Conservation (phyloP, 2,888 invertebrate species). For the Diarsia brunnea region DNA sequence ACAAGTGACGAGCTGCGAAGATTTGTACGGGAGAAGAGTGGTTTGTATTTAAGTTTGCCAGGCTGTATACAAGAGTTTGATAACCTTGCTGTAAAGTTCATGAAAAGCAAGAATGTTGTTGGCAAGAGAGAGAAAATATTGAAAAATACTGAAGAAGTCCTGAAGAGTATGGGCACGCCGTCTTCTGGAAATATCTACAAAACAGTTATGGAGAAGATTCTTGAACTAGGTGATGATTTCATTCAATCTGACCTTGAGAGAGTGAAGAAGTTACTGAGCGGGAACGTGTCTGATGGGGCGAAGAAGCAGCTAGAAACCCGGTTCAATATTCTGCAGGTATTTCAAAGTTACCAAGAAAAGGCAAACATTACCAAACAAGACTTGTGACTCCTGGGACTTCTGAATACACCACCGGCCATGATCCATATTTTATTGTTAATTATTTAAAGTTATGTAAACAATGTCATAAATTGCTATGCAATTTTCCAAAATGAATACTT, state of each 20-base stretch:
- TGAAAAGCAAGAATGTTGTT: constrained; percentile 86
- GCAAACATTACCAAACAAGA: constrained; percentile 76
- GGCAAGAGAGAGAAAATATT: constrained; percentile 83
- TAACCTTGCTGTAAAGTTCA: constrained; percentile 93
- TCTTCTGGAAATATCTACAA: constrained; percentile 94
- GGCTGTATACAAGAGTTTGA: constrained; percentile 97
- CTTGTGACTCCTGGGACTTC: constrained; percentile 71
- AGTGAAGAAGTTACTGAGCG: constrained; percentile 94
- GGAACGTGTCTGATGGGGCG: constrained; percentile 96
- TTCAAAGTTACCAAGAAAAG: constrained; percentile 83
- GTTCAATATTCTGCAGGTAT: constrained; percentile 96
- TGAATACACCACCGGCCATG: not conserved
- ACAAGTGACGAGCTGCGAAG: constrained; percentile 92
- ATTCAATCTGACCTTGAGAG: constrained; percentile 94
- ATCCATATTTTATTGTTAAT: not conserved
- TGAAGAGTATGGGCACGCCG: constrained; percentile 76
- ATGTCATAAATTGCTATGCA: not conserved
- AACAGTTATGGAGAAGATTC: constrained; percentile 94
- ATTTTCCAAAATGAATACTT: not conserved
- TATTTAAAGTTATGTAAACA: not conserved
- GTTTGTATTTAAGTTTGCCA: constrained; percentile 95
- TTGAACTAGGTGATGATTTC: constrained; percentile 95
- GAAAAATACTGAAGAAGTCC: constrained; percentile 81
- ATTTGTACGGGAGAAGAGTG: constrained; percentile 93
- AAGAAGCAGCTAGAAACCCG: constrained; percentile 94